A percentile compares a stretch with the other conserved stretches of the same genome.
Evolutionary conservation across 2,113 vertebrate species (phyloP).

Genomic region (Cephalophus harveyi): DNA sequence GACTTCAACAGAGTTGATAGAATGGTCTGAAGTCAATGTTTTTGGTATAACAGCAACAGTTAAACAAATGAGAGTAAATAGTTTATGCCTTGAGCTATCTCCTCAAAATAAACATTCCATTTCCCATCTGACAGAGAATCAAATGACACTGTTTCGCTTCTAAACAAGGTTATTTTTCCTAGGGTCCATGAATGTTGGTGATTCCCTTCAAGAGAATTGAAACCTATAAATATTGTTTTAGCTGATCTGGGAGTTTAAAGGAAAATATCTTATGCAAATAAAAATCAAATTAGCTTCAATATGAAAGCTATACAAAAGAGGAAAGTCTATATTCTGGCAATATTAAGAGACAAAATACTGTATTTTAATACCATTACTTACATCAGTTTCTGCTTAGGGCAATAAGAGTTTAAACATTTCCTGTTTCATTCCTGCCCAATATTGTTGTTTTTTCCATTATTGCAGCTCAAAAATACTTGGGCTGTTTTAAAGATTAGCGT

Average conservation of each 20-base stretch:
- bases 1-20: neutral
- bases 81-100: slow-evolving; percentile 40
- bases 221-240: slow-evolving; percentile 65
- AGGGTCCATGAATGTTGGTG: slow-evolving; percentile 30
- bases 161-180: slow-evolving; percentile 64
- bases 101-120: slow-evolving; percentile 64
- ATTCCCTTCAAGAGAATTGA: slow-evolving; percentile 59
- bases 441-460: slow-evolving; percentile 64
- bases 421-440: slow-evolving; percentile 27
- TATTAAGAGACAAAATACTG: neutral
- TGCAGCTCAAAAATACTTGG: slow-evolving; percentile 59
- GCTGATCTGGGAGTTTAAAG: slow-evolving; percentile 53
- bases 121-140: slow-evolving; percentile 51
- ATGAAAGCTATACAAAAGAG: slow-evolving; percentile 11
- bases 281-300: slow-evolving; percentile 42
- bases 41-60: slow-evolving; percentile 44
- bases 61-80: slow-evolving; percentile 53
- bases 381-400: neutral
- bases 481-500: slow-evolving; percentile 59
- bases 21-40: slow-evolving; percentile 23
- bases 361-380: slow-evolving; percentile 26
- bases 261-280: slow-evolving; percentile 53
- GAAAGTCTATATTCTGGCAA: neutral
- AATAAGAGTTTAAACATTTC: slow-evolving; percentile 53
- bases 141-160: slow-evolving; percentile 61